Evolutionary conservation across 2,113 vertebrate genomes (phyloP), one percentile per base, ranked within the genome.

Genomic region (Crotophaga sulcirostris): DNA sequence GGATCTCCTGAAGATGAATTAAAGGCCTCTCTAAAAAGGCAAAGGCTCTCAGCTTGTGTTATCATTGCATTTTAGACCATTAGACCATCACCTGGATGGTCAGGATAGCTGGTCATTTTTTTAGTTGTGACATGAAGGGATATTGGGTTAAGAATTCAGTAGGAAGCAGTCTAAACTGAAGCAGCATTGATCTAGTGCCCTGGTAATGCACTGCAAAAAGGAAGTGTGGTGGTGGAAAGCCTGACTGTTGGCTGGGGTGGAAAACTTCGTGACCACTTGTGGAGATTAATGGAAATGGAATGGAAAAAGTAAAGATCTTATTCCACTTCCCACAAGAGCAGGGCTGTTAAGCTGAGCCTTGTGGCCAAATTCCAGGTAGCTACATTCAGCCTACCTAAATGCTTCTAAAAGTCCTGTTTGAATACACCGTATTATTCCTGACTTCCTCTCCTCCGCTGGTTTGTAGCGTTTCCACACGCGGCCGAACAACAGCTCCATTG

Each of bases 281-380:
- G 63, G 91, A 96, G 88, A 92, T 97, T 94, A 95, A 96, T 94
- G 58, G 70, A 86, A 97, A 92, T 4, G 40, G 90, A 95, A 96
- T 93, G 96, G 96, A 94, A 97, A 97, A 97, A 93, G 79, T 94
- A 85, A 91, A 93, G 79, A 67, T 84, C 90, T 93, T 82, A 76
- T 88, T 94, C 95, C 55, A 20, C 82, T 86, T 95, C 75, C 94
- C 87, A 95, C 89, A 97, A 96, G 92, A 94, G 73, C 66, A 40
- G 69, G 82, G 76, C 83, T 97, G 93, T 97, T 97, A 92, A 91
- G 68, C 90, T 36, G 68, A 83, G 91, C 81, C 85, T 31, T 87
- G 96, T 92, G 96, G 96, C 89, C 82, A 94, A 76, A 84, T 94
- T 96, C 95, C 96, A 97, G 94, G 89, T 84, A 95, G 79, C 89